phyloP scores from a whole-genome alignment of 2,797 vertebrate species.

The Glossophaga mutica region DNA sequence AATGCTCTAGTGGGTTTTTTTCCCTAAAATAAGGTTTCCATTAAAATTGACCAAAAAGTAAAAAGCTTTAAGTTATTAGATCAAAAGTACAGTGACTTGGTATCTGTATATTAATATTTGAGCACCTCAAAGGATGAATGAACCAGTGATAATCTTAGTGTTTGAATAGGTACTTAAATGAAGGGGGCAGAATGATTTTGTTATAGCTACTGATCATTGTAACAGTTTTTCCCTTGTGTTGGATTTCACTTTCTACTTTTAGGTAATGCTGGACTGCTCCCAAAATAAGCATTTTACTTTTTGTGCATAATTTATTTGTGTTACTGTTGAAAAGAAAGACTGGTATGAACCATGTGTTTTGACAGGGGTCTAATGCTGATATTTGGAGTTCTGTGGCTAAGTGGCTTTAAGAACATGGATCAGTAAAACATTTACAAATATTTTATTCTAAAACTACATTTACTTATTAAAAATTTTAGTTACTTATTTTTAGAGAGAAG shows the following conservation, averaged over 20 bases:
- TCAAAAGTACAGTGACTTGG: neutral
- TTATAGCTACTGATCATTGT: neutral
- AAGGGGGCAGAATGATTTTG: neutral
- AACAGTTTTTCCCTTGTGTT: neutral
- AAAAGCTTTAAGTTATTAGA: neutral
- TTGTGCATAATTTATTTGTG: neutral
- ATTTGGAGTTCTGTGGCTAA: neutral
- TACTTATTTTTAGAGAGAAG: neutral
- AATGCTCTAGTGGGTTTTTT: neutral
- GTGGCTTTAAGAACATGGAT: neutral
- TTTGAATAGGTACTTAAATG: neutral
- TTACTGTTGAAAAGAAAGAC: neutral
- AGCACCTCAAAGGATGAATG: neutral
- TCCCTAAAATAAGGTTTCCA: neutral
- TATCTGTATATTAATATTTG: neutral
- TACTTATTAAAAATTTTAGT: neutral
- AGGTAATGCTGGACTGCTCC: neutral
- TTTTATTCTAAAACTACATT: neutral
- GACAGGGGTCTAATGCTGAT: neutral
- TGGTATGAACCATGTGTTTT: neutral
- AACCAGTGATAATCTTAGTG: neutral
- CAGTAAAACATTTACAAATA: constrained; percentile 15
- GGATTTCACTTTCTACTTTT: neutral
- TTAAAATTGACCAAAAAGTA: neutral
- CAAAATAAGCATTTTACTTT: neutral